These are phyloP conservation scores for Holcopasites calliopsidis DNA, from an alignment of 1,140 invertebrate genomes.

Conservation along the genomic window DNA sequence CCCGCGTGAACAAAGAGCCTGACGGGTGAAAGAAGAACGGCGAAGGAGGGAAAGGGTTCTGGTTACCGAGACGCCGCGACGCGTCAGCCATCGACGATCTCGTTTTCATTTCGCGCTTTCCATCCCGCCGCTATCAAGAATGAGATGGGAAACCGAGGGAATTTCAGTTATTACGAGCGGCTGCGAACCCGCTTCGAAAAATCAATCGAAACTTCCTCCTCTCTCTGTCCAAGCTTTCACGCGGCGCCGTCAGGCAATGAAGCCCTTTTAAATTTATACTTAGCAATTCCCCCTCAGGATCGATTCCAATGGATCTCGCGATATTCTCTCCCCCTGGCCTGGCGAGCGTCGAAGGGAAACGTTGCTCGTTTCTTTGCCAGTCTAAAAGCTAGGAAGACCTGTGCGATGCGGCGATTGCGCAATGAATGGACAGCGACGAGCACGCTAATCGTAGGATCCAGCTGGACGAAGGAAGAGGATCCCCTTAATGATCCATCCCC, in stretches of 20 bases:
- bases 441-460: neutral
- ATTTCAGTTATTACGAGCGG: constrained; percentile 28
- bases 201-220: constrained; percentile 49
- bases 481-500: constrained; percentile 13
- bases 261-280: constrained; percentile 37
- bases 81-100: neutral
- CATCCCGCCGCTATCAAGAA: neutral
- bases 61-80: neutral
- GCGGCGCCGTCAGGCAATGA: neutral
- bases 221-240: constrained; percentile 1
- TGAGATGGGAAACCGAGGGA: neutral
- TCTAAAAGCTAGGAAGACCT: too few relatives aligned
- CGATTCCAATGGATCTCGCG: constrained; percentile 5
- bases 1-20: constrained; percentile 39
- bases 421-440: neutral
- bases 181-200: constrained; percentile 44
- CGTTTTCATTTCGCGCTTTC: constrained; percentile 20
- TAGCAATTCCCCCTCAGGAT: constrained; percentile 35
- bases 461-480: neutral
- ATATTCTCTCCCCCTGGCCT: neutral
- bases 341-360: neutral
- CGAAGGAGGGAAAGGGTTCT: neutral
- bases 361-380: neutral
- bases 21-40: neutral
- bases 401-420: neutral